Evolutionary conservation across 1,140 invertebrate species (phyloP).

Genomic region (Micrasema longulum): DNA sequence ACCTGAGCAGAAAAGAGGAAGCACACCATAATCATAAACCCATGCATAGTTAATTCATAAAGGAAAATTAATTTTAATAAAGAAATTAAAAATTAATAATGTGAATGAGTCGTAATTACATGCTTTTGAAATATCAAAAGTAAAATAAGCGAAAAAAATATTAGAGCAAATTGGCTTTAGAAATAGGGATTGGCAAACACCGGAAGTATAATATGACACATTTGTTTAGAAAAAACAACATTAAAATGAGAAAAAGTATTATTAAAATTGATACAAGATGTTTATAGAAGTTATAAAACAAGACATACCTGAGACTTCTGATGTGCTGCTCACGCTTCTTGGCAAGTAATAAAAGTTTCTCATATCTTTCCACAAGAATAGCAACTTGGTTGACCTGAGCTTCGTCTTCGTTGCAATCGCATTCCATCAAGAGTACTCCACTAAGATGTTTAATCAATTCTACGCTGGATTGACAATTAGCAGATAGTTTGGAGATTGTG

Average conservation of each 20-base stretch:
- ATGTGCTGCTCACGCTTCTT: constrained; percentile 81
- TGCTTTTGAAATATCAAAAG: constrained; percentile 15
- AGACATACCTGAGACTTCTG: constrained; percentile 75
- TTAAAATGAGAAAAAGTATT: constrained; percentile 20
- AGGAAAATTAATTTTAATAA: constrained; percentile 45
- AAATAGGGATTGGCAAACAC: constrained; percentile 18
- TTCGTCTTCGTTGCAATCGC: constrained; percentile 74
- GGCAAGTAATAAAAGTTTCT: constrained; percentile 76
- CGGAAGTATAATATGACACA: constrained; percentile 53
- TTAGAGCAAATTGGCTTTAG: constrained; percentile 14
- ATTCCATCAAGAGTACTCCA: constrained; percentile 78
- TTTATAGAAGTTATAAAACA: constrained; percentile 41
- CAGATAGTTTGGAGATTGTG: constrained; percentile 74
- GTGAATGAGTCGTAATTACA: constrained; percentile 19
- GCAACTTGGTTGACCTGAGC: constrained; percentile 76
- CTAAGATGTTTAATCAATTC: constrained; percentile 85
- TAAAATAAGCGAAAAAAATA: not conserved
- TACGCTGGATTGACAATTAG: constrained; percentile 77
- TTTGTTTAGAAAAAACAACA: constrained; percentile 36
- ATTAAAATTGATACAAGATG: constrained; percentile 45
- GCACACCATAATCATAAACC: constrained; percentile 50
- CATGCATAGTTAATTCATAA: constrained; percentile 41
- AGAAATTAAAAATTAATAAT: constrained; percentile 7
- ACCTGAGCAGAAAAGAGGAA: constrained; percentile 66
- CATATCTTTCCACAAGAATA: constrained; percentile 74